phyloP scores from a whole-genome alignment of 2,113 vertebrate genomes.

The Chaetodon auriga region DNA sequence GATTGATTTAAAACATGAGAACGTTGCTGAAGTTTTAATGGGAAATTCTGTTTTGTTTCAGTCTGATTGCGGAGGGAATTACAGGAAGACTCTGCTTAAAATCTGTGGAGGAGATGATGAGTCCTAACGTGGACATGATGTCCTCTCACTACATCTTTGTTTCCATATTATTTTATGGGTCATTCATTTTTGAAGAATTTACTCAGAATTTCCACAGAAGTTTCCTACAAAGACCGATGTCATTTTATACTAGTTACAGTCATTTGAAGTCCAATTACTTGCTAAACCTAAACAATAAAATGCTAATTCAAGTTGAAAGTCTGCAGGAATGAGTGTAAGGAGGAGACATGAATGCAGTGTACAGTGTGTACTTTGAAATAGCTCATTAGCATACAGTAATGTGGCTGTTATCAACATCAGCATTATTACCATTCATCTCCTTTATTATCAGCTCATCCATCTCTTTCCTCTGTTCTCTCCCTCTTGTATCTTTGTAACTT shows the following conservation, averaged over 20 bases:
- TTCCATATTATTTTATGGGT: not conserved
- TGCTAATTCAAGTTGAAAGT: too few relatives aligned
- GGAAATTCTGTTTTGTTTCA: slow-evolving; percentile 46
- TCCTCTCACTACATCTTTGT: not conserved
- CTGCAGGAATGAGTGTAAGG: too few relatives aligned
- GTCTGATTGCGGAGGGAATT: slow-evolving; percentile 70
- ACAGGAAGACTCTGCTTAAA: slow-evolving; percentile 37
- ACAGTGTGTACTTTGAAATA: too few relatives aligned
- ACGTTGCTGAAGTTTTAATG: not conserved
- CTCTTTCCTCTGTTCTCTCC: not conserved
- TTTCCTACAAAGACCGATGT: too few relatives aligned
- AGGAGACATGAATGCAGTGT: too few relatives aligned
- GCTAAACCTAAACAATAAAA: too few relatives aligned
- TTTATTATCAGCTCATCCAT: not conserved
- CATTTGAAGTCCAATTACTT: too few relatives aligned
- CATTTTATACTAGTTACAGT: too few relatives aligned
- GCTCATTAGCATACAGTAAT: too few relatives aligned
- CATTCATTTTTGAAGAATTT: too few relatives aligned
- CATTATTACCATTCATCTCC: not conserved
- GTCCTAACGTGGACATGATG: not conserved
- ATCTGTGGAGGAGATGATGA: slow-evolving; percentile 73
- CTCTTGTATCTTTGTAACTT: not conserved
- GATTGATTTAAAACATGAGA: not conserved
- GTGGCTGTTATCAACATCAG: not conserved
- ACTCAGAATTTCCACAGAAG: too few relatives aligned